Evolutionary conservation across 2,888 invertebrate genomes (phyloP).

Genomic region (Rhorus exstirpatorius): DNA sequence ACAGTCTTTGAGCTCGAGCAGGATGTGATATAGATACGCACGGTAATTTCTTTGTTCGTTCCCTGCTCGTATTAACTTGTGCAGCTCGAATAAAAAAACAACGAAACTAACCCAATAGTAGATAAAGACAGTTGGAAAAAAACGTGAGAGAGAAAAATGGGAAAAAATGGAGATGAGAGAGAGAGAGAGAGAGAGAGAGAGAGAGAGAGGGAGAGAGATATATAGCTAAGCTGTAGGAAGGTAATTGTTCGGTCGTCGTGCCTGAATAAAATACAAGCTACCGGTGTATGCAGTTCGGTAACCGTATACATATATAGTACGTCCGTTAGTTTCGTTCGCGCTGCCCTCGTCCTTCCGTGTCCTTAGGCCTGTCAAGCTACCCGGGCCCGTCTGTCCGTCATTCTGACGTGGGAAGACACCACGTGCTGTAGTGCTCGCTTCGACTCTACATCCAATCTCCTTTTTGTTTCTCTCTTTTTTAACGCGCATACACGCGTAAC

Average conservation of each 20-base stretch:
- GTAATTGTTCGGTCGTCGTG: constrained; percentile 85
- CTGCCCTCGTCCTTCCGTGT: constrained; percentile 80
- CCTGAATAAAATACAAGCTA: constrained; percentile 86
- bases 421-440: constrained; percentile 74
- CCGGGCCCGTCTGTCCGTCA: constrained; percentile 84
- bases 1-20: constrained; percentile 69
- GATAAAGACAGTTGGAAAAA: constrained; percentile 47
- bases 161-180: background rate
- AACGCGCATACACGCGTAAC: constrained; percentile 18
- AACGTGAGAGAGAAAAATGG: constrained; percentile 18
- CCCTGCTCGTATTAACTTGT: constrained; percentile 64
- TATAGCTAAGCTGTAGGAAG: constrained; percentile 63
- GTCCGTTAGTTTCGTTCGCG: constrained; percentile 79
- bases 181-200: background rate
- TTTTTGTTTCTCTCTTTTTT: constrained; percentile 39
- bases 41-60: constrained; percentile 69
- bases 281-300: constrained; percentile 72
- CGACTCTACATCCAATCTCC: constrained; percentile 26
- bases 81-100: constrained; percentile 43
- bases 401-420: constrained; percentile 86
- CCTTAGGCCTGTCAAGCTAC: constrained; percentile 79
- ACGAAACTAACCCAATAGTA: constrained; percentile 11
- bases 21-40: constrained; percentile 50
- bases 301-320: constrained; percentile 54
- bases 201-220: constrained; percentile 23